Conservation (phyloP, 2,797 vertebrate species). For the Poeciliopsis gracilis region DNA sequence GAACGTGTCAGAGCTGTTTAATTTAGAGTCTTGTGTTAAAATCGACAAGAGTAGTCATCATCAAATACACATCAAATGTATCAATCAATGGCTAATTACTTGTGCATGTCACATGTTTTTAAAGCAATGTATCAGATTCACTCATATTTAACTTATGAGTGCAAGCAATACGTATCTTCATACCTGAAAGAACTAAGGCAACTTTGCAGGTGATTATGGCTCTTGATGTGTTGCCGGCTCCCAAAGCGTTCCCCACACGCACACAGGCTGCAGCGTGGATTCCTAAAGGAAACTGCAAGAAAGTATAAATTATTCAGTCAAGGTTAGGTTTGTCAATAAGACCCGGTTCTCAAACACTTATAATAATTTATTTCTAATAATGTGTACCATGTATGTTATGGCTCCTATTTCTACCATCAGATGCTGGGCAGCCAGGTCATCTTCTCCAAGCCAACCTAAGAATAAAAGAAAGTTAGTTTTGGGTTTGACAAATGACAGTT, state of each 20-base stretch:
- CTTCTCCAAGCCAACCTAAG: slow-evolving; percentile 86
- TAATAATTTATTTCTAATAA: neutral
- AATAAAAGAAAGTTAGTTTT: neutral
- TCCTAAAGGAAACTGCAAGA: slow-evolving; percentile 85
- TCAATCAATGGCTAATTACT: neutral
- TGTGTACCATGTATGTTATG: slow-evolving; percentile 87
- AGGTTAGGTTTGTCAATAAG: neutral
- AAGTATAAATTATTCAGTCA: slow-evolving; percentile 6
- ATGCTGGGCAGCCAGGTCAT: slow-evolving; percentile 89
- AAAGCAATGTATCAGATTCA: neutral
- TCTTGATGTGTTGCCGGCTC: slow-evolving; percentile 83
- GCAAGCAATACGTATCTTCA: slow-evolving; percentile 18
- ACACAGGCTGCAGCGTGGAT: slow-evolving; percentile 85
- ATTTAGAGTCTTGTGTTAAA: neutral
- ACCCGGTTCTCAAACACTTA: neutral
- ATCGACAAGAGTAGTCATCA: no score
- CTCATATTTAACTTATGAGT: neutral
- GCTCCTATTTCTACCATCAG: slow-evolving; percentile 82
- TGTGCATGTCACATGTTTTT: neutral
- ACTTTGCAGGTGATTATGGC: slow-evolving; percentile 84
- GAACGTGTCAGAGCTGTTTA: neutral
- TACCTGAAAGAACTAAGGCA: slow-evolving; percentile 82
- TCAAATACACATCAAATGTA: no score
- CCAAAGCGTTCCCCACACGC: slow-evolving; percentile 92
- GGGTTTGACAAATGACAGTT: neutral